These are phyloP conservation scores for Watsonalla cultraria DNA, from an alignment of 2,888 invertebrate genomes.

Conservation along the genomic window DNA sequence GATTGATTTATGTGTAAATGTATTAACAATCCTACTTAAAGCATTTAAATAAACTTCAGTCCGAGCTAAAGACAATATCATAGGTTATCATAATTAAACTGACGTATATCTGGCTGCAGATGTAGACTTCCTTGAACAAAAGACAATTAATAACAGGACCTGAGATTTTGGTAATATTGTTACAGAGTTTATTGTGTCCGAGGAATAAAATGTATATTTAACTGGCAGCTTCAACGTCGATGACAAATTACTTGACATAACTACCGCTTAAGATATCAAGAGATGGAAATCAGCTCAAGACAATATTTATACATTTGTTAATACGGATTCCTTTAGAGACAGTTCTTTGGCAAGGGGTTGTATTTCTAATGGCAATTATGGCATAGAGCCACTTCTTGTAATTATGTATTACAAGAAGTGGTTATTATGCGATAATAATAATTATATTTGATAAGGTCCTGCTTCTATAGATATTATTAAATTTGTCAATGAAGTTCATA, in stretches of 20 bases:
- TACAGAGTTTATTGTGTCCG: not conserved
- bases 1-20: constrained; percentile 16
- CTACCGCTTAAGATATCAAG: not conserved
- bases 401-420: too few relatives aligned
- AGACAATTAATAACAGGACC: not conserved
- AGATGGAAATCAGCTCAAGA: not conserved
- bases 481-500: too few relatives aligned
- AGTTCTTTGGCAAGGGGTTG: too few relatives aligned
- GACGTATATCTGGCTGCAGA: not conserved
- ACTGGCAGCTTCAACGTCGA: not conserved
- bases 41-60: not conserved
- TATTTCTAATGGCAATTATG: too few relatives aligned
- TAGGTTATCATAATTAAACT: not conserved
- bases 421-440: too few relatives aligned
- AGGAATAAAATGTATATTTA: not conserved
- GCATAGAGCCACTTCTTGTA: too few relatives aligned
- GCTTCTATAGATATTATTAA: too few relatives aligned
- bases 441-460: too few relatives aligned
- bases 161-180: not conserved
- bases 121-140: not conserved
- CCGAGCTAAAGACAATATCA: not conserved
- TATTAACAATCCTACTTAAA: not conserved
- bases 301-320: too few relatives aligned
- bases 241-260: not conserved
- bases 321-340: too few relatives aligned